Evolutionary conservation across 2,797 vertebrate species (phyloP), one percentile per base, ranked within the genome.

Genomic region (Gorsachius magnificus): DNA sequence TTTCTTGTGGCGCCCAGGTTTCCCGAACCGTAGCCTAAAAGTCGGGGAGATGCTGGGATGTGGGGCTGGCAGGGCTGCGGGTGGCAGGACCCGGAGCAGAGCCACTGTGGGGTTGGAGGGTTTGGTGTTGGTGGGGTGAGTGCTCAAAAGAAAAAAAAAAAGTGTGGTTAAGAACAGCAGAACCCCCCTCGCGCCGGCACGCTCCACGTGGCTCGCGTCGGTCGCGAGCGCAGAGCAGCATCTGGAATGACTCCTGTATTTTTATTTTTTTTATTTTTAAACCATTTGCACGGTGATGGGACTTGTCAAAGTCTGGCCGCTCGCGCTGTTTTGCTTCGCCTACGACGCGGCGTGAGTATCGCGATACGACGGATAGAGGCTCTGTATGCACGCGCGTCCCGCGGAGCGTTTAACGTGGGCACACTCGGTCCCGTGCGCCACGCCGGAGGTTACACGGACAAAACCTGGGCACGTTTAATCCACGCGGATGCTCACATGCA

Each of bases 321-420:
- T 57, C 5, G 35, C 72, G 60, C 3, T 18, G 33, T n/a, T 51
- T 36, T 41, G 68, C 68, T 61, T 33, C 36, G 0, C 57, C 20
- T 46, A 9, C 22, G 68, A 77, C 54, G 56, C 16, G 57, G n/a
- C 0, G 0, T 33, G 26, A 33, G 35, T 38, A 1, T 6, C 19
- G 77, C 4, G 53, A 13, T 22, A 2, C 2, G 53, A 8, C 9
- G 90, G 81, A 7, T 13, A 9, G 13, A 2, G 72, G 41, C 72
- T 90, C 24, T 4, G 1, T 1, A 4, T 5, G 65, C 36, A 4
- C 38, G 7, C 5, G 5, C 72, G 6, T 50, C 25, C 1, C 45
- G 7, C 0, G 0, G 51, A 4, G 20, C 6, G 46, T 45, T 53
- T 12, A 13, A 46, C 5, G 7, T 6, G 4, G 77, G 8, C 48